Evolutionary conservation across 2,797 vertebrate genomes (phyloP), one percentile per base, ranked within the genome.

Genomic region (Tokudaia tokunoshimensis): DNA sequence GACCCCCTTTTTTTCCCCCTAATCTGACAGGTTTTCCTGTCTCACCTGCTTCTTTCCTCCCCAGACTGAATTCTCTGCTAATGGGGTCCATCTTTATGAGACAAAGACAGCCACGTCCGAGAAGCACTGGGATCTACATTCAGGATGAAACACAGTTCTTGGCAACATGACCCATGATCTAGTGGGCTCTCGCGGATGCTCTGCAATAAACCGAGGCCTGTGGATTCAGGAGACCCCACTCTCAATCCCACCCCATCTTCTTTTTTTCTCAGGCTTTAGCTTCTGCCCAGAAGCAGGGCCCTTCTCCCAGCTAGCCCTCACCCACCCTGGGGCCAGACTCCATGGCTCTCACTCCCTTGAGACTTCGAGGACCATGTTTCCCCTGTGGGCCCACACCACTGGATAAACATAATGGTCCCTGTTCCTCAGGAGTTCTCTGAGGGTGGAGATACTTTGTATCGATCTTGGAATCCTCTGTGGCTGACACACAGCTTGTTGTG

Each of bases 341-440:
- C 26, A 81, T 8, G 63, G 26, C 81, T 31, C 26, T 78, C 44
- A 61, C 41, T 85, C n/a, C 55, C 37, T 1, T 9, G 26, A 37
- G 65, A 81, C 61, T n/a, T 47, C 15, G 50, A 84, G 65, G 63
- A n/a, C 50, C n/a, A 24, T 0, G 0, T 20, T 44, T 89, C 31
- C 11, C 1, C 0, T 0, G 4, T 2, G 20, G 57, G 29, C 72
- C 12, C 50, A n/a, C 5, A 8, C 75, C 52, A 41, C 24, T 6
- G 14, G 17, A 24, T 0, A 26, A 34, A 34, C 19, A 11, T 7
- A 50, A 65, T 65, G 29, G 63, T 19, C 83, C 67, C n/a, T 3
- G 37, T 67, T 65, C 13, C 76, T 44, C 31, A 1, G 4, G 24
- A n/a, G 65, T n/a, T 59, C 70, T 4, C 20, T 11, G 76, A 88